Evolutionary conservation across 1,140 invertebrate genomes (phyloP), one percentile per base, ranked within the genome.

Genomic region (Meteorus sp.): DNA sequence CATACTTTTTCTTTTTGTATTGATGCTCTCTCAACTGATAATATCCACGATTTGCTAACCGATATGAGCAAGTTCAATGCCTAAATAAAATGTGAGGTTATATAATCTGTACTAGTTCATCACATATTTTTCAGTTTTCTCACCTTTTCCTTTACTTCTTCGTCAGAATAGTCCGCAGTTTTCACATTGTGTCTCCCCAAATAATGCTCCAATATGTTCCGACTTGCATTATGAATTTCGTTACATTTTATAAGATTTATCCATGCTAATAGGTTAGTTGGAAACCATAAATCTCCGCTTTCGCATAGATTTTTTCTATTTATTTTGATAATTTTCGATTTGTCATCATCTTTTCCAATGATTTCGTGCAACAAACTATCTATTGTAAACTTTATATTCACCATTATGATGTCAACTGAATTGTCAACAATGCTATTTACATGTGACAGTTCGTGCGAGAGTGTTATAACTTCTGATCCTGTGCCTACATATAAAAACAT

Each of bases 251-350:
- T 60, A 65, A 73, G 74, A 59, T 69, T 73, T 63, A 70, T 76
- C 84, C 84, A 85, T 17, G 76, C 74, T 66, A 78, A 71, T n/a
- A 77, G 58, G 35, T 71, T 77, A 39, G 70, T 72, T 50, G 75
- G 71, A 68, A 85, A 84, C 72, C 77, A 81, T 7, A 83, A 73
- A 31, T 85, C 84, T 27, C 83, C 83, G 56, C 76, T 72, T 29
- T 44, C 64, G 20, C 63, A 51, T 11, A 82, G 68, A 61, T 82
- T 77, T 37, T 79, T 74, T 5, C 63, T 69, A 60, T 84, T 83
- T 64, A 78, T 69, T 71, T 82, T 84, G 8, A 85, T 71, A n/a
- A 69, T 7, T 19, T 61, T 13, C 50, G 27, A 31, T 60, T 63
- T 62, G 59, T 52, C n/a, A 17, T 33, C 52, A 54, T 4, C 52